These are phyloP conservation scores for Ectobius pallidus DNA, from an alignment of 2,888 invertebrate species.

Conservation along the genomic window DNA sequence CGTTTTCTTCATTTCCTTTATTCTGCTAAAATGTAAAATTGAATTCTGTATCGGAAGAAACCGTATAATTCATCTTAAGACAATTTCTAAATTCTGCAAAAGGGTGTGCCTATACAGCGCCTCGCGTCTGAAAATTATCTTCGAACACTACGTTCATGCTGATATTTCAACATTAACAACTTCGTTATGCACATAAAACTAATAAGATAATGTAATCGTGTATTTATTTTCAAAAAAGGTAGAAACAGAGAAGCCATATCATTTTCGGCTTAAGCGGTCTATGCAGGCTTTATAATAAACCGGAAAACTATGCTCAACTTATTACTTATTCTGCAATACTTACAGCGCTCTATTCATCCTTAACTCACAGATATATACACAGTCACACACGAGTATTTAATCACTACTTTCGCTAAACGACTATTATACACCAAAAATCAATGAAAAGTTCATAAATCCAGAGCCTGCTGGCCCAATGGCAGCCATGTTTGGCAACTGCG, in stretches of 20 bases:
- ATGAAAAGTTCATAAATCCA: constrained; percentile 28
- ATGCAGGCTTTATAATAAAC: background rate
- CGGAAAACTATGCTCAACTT: background rate
- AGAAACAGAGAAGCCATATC: constrained; percentile 19
- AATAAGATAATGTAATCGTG: too few relatives aligned
- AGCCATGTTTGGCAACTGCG: constrained; percentile 31
- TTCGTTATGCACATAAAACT: too few relatives aligned
- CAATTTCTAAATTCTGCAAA: too few relatives aligned
- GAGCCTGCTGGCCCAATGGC: constrained; percentile 5
- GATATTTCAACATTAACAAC: too few relatives aligned
- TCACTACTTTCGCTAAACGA: constrained; percentile 10
- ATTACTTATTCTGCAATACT: background rate
- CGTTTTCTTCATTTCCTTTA: too few relatives aligned
- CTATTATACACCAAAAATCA: constrained; percentile 28
- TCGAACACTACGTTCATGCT: too few relatives aligned
- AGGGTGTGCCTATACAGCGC: background rate
- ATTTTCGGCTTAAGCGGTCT: constrained; percentile 15
- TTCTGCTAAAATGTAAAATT: too few relatives aligned
- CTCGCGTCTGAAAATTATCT: background rate
- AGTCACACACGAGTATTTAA: background rate
- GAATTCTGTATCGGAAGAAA: too few relatives aligned
- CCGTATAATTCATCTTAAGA: too few relatives aligned
- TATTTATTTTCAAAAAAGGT: background rate
- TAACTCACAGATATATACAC: background rate
- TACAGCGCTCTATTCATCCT: background rate